A percentile compares a stretch with the other conserved stretches of the same genome.
These are phyloP conservation scores for Cyprinus carpio DNA, from an alignment of 2,113 vertebrate species.

Conservation along the genomic window DNA sequence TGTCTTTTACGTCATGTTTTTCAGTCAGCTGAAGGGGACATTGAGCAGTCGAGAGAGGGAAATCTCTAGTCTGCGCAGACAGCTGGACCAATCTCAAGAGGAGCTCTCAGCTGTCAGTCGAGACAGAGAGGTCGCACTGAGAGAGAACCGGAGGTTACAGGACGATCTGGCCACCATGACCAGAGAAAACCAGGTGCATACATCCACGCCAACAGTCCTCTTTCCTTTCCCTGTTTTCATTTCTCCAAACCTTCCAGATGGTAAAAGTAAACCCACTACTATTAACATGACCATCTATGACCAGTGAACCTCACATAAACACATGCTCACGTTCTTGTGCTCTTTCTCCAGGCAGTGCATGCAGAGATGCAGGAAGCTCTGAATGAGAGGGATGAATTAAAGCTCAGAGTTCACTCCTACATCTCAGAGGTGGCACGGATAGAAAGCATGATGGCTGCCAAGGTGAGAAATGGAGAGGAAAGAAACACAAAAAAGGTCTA, in stretches of 20 bases:
- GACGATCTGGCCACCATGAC: slow-evolving; percentile 92
- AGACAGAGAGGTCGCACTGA: slow-evolving; percentile 80
- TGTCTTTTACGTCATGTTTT: neutral
- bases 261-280: neutral
- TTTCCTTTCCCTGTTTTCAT: neutral
- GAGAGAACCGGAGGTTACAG: slow-evolving; percentile 90
- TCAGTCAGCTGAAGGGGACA: slow-evolving; percentile 84
- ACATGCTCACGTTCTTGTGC: neutral
- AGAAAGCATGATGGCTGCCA: slow-evolving; percentile 85
- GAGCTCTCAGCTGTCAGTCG: slow-evolving; percentile 79
- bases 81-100: slow-evolving; percentile 80
- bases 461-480: slow-evolving; percentile 72
- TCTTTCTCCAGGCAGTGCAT: slow-evolving; percentile 70
- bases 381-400: slow-evolving; percentile 92
- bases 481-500: neutral
- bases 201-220: neutral
- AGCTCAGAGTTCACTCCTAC: slow-evolving; percentile 88
- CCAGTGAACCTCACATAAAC: neutral
- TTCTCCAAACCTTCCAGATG: neutral
- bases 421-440: slow-evolving; percentile 90
- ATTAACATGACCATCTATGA: neutral
- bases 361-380: slow-evolving; percentile 86
- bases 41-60: slow-evolving; percentile 84
- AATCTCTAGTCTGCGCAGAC: slow-evolving; percentile 81
- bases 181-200: slow-evolving; percentile 89